Conservation (phyloP, 2,888 invertebrate genomes). For the Tuta absoluta region DNA sequence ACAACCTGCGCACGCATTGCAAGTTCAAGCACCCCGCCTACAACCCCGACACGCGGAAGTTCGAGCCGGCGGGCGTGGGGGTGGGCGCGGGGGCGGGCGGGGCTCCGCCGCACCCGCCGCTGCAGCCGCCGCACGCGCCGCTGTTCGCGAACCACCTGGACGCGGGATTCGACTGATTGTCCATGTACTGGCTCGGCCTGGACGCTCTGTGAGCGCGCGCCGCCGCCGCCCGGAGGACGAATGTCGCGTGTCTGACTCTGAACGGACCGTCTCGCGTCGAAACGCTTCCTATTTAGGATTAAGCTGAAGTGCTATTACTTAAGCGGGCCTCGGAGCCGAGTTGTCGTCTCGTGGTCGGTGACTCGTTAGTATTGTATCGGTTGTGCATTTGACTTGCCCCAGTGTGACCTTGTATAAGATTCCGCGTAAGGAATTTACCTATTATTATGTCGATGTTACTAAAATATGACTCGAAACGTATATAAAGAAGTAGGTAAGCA, state of each 20-base stretch:
- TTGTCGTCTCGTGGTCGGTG: conserved; percentile 56
- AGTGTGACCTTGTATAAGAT: conserved; percentile 69
- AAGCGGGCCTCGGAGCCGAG: conserved; percentile 65
- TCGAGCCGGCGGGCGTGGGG: conserved; percentile 86
- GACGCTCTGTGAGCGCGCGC: conserved; percentile 67
- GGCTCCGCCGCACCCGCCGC: conserved; percentile 76
- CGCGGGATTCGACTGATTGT: conserved; percentile 79
- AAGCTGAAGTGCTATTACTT: conserved; percentile 80
- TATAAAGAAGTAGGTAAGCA: conserved; percentile 71
- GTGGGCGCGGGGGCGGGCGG: conserved; percentile 81
- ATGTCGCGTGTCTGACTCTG: conserved; percentile 58
- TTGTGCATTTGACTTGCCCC: conserved; percentile 80
- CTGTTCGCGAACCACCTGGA: conserved; percentile 81
- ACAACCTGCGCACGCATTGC: conserved; percentile 95
- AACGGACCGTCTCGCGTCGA: conserved; percentile 63
- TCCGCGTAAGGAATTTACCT: conserved; percentile 64
- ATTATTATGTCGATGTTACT: conserved; percentile 63
- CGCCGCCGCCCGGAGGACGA: conserved; percentile 46
- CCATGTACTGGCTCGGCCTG: conserved; percentile 71
- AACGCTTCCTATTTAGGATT: conserved; percentile 75
- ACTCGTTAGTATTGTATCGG: conserved; percentile 78
- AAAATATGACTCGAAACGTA: conserved; percentile 69
- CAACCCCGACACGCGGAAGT: conserved; percentile 93
- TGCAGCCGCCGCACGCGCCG: conserved; percentile 58
- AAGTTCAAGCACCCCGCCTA: conserved; percentile 95